phyloP scores from a whole-genome alignment of 2,888 invertebrate genomes.

The Drosophila cracens region DNA sequence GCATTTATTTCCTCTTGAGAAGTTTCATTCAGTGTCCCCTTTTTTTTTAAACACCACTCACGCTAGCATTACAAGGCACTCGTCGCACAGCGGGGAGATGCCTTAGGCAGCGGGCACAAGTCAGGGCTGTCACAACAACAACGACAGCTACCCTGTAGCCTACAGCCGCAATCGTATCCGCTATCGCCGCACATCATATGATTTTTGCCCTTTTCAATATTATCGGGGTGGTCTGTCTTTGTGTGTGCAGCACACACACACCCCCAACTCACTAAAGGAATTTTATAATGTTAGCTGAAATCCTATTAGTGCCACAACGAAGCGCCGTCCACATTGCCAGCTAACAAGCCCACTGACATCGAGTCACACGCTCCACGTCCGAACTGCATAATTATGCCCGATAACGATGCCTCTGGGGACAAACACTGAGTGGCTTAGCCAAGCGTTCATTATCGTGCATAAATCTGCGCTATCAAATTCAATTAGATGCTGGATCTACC shows the following conservation, averaged over 20 bases:
- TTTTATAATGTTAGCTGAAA: conserved; percentile 69
- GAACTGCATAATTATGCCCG: conserved; percentile 47
- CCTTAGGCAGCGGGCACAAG: conserved; percentile 37
- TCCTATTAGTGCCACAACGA: conserved; percentile 77
- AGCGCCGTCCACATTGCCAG: conserved; percentile 39
- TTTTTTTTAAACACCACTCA: conserved; percentile 11
- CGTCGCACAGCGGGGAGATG: conserved; percentile 21
- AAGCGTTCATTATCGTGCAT: conserved; percentile 44
- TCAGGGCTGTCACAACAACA: conserved; percentile 50
- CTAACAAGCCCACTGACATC: conserved; percentile 4
- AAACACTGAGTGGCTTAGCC: conserved; percentile 13
- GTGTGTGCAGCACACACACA: conserved; percentile 22
- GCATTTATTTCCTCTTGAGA: conserved; percentile 11
- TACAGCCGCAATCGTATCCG: conserved; percentile 1
- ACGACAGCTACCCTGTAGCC: conserved; percentile 19
- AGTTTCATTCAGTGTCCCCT: conserved; percentile 17
- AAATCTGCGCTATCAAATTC: conserved; percentile 60
- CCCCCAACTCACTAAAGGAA: conserved; percentile 63
- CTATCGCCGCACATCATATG: conserved; percentile 36
- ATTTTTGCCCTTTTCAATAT: conserved; percentile 43
- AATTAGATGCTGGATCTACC: conserved; percentile 47
- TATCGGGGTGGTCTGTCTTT: conserved; percentile 39
- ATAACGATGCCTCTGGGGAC: conserved; percentile 61
- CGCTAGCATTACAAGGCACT: not conserved
- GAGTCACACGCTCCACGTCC: conserved; percentile 28